These are phyloP conservation scores for Hyla sarda DNA, from an alignment of 2,113 vertebrate species.

Conservation along the genomic window DNA sequence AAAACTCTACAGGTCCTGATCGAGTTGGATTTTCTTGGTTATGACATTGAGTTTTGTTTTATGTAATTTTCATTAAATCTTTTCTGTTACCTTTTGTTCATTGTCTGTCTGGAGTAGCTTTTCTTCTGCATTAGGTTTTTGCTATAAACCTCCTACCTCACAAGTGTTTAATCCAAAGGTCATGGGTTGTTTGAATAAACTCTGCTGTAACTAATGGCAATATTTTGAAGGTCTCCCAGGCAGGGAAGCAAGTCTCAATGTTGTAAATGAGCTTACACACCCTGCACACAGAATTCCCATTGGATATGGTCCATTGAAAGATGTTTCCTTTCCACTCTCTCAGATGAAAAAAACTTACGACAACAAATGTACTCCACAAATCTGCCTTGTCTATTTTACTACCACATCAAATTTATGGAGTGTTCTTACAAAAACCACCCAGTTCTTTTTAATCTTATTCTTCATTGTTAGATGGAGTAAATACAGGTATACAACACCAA, in stretches of 20 bases:
- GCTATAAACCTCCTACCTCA: background rate
- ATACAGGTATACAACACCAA: too few relatives aligned
- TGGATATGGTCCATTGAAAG: slow-evolving; percentile 13
- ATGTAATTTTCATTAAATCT: background rate
- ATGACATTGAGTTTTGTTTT: too few relatives aligned
- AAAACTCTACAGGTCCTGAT: too few relatives aligned
- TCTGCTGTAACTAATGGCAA: background rate
- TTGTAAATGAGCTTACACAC: slow-evolving; percentile 4
- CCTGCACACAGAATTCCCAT: slow-evolving; percentile 20
- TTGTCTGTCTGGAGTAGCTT: background rate
- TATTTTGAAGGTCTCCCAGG: background rate
- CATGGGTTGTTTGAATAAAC: background rate
- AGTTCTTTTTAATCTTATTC: background rate
- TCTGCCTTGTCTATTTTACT: background rate
- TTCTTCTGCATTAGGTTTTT: background rate
- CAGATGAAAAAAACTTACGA: background rate
- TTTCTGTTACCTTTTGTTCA: background rate
- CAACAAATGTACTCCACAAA: background rate
- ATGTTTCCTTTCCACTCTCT: slow-evolving; percentile 20
- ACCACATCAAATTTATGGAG: background rate
- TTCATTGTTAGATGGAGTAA: too few relatives aligned
- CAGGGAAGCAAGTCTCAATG: background rate
- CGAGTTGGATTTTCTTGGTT: too few relatives aligned
- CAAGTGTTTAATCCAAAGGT: background rate
- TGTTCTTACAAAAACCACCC: background rate